Evolutionary conservation across 1,140 invertebrate genomes (phyloP).

Genomic region (Drosophila sp.): DNA sequence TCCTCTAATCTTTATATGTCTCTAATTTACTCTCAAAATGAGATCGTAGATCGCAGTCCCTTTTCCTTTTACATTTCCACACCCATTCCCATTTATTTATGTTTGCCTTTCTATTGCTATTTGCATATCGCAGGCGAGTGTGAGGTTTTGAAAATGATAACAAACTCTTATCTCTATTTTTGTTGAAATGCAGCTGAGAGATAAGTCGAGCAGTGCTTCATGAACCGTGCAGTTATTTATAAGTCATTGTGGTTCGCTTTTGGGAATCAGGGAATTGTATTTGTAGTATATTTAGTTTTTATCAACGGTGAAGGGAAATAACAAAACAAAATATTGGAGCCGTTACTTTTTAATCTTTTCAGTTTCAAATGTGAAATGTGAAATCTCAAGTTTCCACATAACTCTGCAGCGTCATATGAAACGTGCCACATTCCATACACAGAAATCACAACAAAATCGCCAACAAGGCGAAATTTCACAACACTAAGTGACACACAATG

Average conservation of each 20-base stretch:
- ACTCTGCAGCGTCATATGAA: constrained; percentile 15
- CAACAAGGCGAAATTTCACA: not conserved
- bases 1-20: constrained; percentile 27
- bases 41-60: not conserved
- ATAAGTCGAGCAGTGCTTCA: constrained; percentile 16
- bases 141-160: constrained; percentile 3
- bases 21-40: not conserved
- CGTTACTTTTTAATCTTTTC: constrained; percentile 14
- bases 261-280: not conserved
- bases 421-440: not conserved
- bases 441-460: constrained; percentile 10
- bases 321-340: not conserved
- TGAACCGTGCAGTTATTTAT: constrained; percentile 8
- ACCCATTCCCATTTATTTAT: not conserved
- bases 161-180: not conserved
- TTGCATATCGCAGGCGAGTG: not conserved
- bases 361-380: not conserved
- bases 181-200: constrained; percentile 20
- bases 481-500: constrained; percentile 3
- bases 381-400: constrained; percentile 24
- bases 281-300: constrained; percentile 3
- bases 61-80: not conserved
- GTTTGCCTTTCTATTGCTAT: constrained; percentile 14
- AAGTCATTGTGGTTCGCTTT: not conserved
- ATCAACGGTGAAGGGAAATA: constrained; percentile 29